Conservation (phyloP, 2,888 invertebrate species). For the Pimpla rufipes region DNA sequence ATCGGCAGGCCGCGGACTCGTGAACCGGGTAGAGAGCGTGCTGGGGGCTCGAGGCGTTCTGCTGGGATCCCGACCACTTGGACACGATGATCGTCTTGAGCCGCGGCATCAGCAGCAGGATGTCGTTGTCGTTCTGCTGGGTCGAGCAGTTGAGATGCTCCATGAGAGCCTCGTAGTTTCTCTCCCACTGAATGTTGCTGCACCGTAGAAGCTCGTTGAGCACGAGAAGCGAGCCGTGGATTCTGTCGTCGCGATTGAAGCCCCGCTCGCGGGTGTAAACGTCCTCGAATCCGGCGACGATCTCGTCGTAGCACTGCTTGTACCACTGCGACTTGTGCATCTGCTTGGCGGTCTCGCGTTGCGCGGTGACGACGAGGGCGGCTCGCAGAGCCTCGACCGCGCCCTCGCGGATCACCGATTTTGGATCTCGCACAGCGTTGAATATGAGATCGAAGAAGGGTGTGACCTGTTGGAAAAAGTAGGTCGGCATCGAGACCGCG, state of each 20-base stretch:
- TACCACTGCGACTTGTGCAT: constrained; percentile 96
- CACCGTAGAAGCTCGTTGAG: constrained; percentile 97
- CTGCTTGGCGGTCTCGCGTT: constrained; percentile 97
- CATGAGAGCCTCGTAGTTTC: constrained; percentile 91
- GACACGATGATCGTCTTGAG: constrained; percentile 88
- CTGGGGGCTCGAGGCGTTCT: constrained; percentile 76
- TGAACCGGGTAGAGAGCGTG: constrained; percentile 87
- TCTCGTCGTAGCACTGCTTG: constrained; percentile 97
- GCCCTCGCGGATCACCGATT: constrained; percentile 95
- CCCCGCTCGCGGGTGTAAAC: constrained; percentile 90
- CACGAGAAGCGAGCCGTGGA: constrained; percentile 96
- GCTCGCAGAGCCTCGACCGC: constrained; percentile 98
- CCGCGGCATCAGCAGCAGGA: constrained; percentile 87
- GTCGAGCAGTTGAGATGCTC: constrained; percentile 86
- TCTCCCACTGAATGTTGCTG: constrained; percentile 95
- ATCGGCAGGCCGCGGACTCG: constrained; percentile 95
- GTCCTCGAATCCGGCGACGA: constrained; percentile 92
- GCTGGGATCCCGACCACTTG: constrained; percentile 81
- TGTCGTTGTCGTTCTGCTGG: constrained; percentile 85
- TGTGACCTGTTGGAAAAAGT: constrained; percentile 97
- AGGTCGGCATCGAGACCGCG: constrained; percentile 98
- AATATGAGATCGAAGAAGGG: constrained; percentile 97
- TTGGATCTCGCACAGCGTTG: constrained; percentile 95
- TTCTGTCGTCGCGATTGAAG: constrained; percentile 94
- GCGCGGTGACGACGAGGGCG: constrained; percentile 97